Evolutionary conservation across 2,888 invertebrate species (phyloP), one percentile per base, ranked within the genome.

Genomic region (Lymantria monacha): DNA sequence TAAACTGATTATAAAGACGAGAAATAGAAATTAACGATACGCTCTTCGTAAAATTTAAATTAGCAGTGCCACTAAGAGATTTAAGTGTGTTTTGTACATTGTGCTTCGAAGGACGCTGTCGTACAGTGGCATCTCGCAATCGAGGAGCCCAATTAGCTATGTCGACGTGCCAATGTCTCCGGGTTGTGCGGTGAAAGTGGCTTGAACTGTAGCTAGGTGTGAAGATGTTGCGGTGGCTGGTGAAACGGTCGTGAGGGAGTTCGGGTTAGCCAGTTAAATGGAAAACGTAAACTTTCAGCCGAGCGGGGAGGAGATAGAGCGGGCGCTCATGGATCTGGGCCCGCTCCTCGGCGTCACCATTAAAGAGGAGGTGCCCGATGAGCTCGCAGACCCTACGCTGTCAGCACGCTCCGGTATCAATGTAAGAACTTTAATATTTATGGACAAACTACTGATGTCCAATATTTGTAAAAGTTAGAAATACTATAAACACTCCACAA

Each of bases 331-430:
- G 87, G 91, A 91, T 69, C 76, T 91, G 53, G 86, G 82, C 46
- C 89, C 90, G 55, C 83, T 90, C 57, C 84, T 90, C 60, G 91
- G 90, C 41, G 90, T 91, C 68, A 80, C 83, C 70, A 85, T 91
- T 71, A 91, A 91, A 61, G 90, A 91, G 62, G 91, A 91, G 72
- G 79, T 71, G 49, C 76, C 80, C 0, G 91, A 91, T 30, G 91
- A 91, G 36, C 67, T 80, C 14, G 63, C 72, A 0, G 85, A 85
- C 30, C 63, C 74, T 10, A 64, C 70, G 37, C 66, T 66, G 38
- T 63, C 65, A 45, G 57, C 73, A 3, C 59, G 70, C 9, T 60
- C 69, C 12, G 49, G 69, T 15, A 64, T 68, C 51, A 84, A 83
- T 74, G 88, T 88, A 69, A 77, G 83, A 41, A 44, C 49, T 30